A percentile compares a stretch with the other conserved stretches of the same genome.
These are phyloP conservation scores for Pteropus rufus DNA, from an alignment of 2,797 vertebrate genomes.

Conservation along the genomic window DNA sequence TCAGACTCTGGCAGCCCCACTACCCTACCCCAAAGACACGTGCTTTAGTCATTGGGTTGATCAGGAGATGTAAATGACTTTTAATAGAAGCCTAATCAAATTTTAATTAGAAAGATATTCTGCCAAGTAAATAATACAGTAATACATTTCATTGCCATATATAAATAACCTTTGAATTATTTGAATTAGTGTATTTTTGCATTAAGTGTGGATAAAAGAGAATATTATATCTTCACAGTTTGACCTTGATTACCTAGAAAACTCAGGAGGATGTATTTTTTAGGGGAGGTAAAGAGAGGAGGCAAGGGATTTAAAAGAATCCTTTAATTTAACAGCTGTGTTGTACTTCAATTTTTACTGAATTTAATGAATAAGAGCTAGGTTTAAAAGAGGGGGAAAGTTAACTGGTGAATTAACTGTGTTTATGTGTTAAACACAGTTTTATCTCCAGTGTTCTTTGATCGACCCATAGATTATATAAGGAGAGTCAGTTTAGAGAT, in stretches of 20 bases:
- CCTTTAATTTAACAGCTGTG: slow-evolving; percentile 73
- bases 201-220: neutral
- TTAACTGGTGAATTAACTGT: slow-evolving; percentile 28
- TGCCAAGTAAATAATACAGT: neutral
- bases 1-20: neutral
- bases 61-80: neutral
- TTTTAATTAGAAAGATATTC: neutral
- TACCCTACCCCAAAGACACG: neutral
- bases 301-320: slow-evolving; percentile 74
- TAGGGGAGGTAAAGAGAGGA: neutral
- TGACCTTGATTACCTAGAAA: neutral
- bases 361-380: slow-evolving; percentile 76
- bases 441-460: slow-evolving; percentile 56
- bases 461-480: slow-evolving; percentile 27
- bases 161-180: neutral
- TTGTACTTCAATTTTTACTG: slow-evolving; percentile 71
- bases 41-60: neutral
- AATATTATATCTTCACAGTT: neutral
- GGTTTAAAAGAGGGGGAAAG: slow-evolving; percentile 74
- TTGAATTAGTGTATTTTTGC: neutral
- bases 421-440: slow-evolving; percentile 63
- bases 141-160: neutral
- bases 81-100: neutral
- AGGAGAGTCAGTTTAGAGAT: slow-evolving; percentile 44
- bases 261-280: neutral